Percentiles rank a stretch among this genome's conserved stretches.
Conservation (phyloP, 2,797 vertebrate species). For the Trematomus bernacchii region DNA sequence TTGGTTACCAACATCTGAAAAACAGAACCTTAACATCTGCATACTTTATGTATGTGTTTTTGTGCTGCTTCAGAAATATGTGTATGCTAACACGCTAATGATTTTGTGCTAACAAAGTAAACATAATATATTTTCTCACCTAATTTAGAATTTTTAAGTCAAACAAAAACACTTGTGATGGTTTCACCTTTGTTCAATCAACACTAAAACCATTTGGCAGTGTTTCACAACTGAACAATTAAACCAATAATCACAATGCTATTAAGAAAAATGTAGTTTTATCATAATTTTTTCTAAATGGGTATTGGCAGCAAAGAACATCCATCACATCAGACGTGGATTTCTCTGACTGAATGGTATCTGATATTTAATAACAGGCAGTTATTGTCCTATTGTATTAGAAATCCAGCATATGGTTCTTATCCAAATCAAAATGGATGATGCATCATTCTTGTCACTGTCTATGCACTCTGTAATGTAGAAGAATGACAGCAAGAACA, state of each 20-base stretch:
- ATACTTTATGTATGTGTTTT: too few species aligned
- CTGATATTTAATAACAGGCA: conserved; percentile 20
- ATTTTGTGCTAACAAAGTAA: too few species aligned
- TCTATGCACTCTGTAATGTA: conserved; percentile 28
- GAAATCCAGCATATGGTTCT: not conserved
- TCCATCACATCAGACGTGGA: conserved; percentile 28
- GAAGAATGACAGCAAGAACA: conserved; percentile 31
- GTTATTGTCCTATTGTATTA: conserved; percentile 20
- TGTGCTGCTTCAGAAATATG: too few species aligned
- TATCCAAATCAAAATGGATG: conserved; percentile 1
- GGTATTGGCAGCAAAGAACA: not conserved
- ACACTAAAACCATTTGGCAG: not conserved
- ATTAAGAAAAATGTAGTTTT: not conserved
- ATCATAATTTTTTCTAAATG: not conserved
- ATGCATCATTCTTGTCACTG: conserved; percentile 10
- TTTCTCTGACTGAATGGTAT: not conserved
- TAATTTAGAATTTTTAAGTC: too few species aligned
- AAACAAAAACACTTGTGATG: too few species aligned
- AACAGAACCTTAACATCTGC: too few species aligned
- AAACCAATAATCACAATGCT: not conserved
- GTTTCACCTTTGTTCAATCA: not conserved
- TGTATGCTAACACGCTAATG: too few species aligned
- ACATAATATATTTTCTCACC: too few species aligned
- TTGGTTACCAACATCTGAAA: too few species aligned
- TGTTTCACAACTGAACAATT: not conserved